These are phyloP conservation scores for Tricholaema leucomelas DNA, from an alignment of 2,113 vertebrate genomes.

Conservation along the genomic window DNA sequence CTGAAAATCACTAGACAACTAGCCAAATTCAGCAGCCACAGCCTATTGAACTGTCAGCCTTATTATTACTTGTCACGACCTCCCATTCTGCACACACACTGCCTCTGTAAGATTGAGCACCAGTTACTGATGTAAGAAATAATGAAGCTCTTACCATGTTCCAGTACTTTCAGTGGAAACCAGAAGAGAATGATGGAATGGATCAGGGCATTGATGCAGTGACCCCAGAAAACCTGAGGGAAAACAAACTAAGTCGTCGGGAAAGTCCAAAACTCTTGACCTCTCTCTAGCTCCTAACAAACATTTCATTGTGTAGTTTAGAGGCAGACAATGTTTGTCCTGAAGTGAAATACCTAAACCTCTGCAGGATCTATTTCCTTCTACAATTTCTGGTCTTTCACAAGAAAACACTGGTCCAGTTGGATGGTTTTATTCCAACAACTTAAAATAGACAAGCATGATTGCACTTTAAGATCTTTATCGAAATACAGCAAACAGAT, in stretches of 20 bases:
- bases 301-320: constrained; percentile 36
- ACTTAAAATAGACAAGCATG: neutral
- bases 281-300: constrained; percentile 58
- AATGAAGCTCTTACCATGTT: constrained; percentile 86
- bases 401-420: neutral
- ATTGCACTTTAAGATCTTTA: neutral
- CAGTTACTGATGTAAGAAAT: constrained; percentile 46
- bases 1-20: constrained; percentile 22
- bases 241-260: constrained; percentile 76
- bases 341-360: constrained; percentile 37
- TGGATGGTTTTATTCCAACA: neutral
- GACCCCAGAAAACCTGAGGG: constrained; percentile 97
- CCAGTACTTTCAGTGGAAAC: constrained; percentile 96
- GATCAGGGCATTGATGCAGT: constrained; percentile 98
- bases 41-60: neutral
- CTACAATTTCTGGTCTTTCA: neutral
- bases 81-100: neutral
- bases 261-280: constrained; percentile 68
- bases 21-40: constrained; percentile 22
- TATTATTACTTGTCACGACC: constrained; percentile 32
- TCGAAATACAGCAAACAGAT: neutral
- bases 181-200: constrained; percentile 99
- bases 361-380: constrained; percentile 50
- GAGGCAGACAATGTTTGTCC: neutral
- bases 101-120: neutral